phyloP scores from a whole-genome alignment of 2,888 invertebrate genomes.

The Muscina levida region DNA sequence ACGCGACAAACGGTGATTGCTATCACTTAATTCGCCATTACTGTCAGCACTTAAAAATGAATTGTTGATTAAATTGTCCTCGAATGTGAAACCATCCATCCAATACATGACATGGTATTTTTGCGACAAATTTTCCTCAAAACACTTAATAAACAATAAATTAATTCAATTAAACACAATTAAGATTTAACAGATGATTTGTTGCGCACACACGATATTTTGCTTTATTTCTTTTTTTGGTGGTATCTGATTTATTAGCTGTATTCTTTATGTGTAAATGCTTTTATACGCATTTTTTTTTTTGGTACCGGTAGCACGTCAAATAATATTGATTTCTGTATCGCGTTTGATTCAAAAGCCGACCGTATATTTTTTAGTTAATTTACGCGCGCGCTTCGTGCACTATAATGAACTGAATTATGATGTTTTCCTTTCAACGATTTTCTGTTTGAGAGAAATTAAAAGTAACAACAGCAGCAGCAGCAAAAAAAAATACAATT shows the following conservation, averaged over 20 bases:
- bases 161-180: not conserved
- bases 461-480: no score
- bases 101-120: constrained; percentile 77
- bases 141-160: constrained; percentile 9
- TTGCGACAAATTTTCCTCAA: constrained; percentile 13
- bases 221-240: constrained; percentile 25
- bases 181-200: constrained; percentile 1
- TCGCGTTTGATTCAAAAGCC: constrained; percentile 43
- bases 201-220: constrained; percentile 11
- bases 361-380: constrained; percentile 54
- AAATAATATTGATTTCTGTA: no score
- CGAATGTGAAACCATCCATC: constrained; percentile 77
- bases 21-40: constrained; percentile 75
- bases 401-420: constrained; percentile 57
- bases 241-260: constrained; percentile 7
- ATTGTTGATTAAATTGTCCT: constrained; percentile 78
- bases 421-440: constrained; percentile 59
- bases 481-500: constrained; percentile 49
- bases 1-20: constrained; percentile 71
- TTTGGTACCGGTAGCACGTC: no score
- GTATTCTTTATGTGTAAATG: no score
- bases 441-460: constrained; percentile 46
- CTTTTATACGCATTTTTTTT: no score
- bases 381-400: constrained; percentile 56
- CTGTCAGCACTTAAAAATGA: constrained; percentile 76